Percentiles rank a stretch among this genome's conserved stretches.
Evolutionary conservation across 2,113 vertebrate genomes (phyloP).

Genomic region (Natator depressus): DNA sequence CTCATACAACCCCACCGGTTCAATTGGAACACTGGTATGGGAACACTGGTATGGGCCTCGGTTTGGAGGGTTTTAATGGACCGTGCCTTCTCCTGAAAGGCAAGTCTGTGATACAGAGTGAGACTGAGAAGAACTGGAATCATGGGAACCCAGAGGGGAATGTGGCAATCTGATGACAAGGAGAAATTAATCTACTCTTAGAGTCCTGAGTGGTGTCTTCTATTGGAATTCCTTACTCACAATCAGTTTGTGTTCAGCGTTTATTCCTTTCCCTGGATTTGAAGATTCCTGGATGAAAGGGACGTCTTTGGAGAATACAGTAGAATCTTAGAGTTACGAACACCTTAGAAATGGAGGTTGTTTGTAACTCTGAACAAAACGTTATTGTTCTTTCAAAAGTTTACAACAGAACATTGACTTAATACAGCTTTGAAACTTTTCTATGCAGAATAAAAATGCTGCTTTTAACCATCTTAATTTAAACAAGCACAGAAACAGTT

Average conservation of each 20-base stretch:
- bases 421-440: too few relatives aligned
- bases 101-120: fast-evolving
- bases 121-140: not conserved
- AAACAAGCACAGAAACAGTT: too few relatives aligned
- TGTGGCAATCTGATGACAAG: not conserved
- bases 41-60: not conserved
- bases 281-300: not conserved
- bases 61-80: not conserved
- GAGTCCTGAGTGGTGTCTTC: not conserved
- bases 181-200: not conserved
- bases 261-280: not conserved
- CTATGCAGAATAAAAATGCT: too few relatives aligned
- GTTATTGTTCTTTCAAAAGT: too few relatives aligned
- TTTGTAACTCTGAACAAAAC: too few relatives aligned
- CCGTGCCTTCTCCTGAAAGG: fast-evolving
- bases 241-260: not conserved
- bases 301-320: fast-evolving
- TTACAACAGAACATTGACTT: too few relatives aligned
- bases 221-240: not conserved
- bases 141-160: not conserved
- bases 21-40: fast-evolving
- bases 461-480: too few relatives aligned
- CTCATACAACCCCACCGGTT: not conserved
- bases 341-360: too few relatives aligned
- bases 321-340: too few relatives aligned